A percentile compares a stretch with the other conserved stretches of the same genome.
Evolutionary conservation across 2,888 invertebrate species (phyloP).

Genomic region (Drosophila austrosaltans): DNA sequence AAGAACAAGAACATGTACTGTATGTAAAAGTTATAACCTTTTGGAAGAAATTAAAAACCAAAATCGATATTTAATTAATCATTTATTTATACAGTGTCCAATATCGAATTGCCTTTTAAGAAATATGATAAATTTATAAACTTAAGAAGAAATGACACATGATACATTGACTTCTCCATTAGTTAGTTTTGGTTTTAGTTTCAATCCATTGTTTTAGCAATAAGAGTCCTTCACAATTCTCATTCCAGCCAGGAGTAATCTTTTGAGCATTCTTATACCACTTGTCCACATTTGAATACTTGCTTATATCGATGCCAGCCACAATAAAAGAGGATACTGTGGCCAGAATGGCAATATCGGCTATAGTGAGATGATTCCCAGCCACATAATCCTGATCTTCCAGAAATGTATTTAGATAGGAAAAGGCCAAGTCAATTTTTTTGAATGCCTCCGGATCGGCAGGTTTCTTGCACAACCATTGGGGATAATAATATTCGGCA

Average conservation of each 20-base stretch:
- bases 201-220: constrained; percentile 82
- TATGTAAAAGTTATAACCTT: neutral
- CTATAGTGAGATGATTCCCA: constrained; percentile 89
- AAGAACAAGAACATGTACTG: neutral
- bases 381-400: constrained; percentile 88
- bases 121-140: too few species aligned
- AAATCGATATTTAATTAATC: neutral
- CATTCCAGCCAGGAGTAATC: constrained; percentile 85
- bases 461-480: constrained; percentile 85
- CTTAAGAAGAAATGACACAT: neutral
- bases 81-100: neutral
- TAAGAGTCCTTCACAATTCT: constrained; percentile 85
- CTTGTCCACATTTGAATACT: constrained; percentile 87
- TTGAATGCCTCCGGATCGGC: constrained; percentile 87
- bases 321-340: constrained; percentile 88
- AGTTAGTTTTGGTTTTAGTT: constrained; percentile 18
- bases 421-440: constrained; percentile 87
- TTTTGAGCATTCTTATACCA: constrained; percentile 86
- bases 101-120: too few species aligned
- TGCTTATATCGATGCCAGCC: constrained; percentile 86
- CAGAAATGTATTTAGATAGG: constrained; percentile 88
- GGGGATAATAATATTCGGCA: constrained; percentile 87
- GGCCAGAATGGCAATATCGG: constrained; percentile 89
- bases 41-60: neutral
- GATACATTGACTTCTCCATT: constrained; percentile 4